A percentile compares a stretch with the other conserved stretches of the same genome.
These are phyloP conservation scores for Hemiscyllium ocellatum DNA, from an alignment of 2,113 vertebrate species.

Conservation along the genomic window DNA sequence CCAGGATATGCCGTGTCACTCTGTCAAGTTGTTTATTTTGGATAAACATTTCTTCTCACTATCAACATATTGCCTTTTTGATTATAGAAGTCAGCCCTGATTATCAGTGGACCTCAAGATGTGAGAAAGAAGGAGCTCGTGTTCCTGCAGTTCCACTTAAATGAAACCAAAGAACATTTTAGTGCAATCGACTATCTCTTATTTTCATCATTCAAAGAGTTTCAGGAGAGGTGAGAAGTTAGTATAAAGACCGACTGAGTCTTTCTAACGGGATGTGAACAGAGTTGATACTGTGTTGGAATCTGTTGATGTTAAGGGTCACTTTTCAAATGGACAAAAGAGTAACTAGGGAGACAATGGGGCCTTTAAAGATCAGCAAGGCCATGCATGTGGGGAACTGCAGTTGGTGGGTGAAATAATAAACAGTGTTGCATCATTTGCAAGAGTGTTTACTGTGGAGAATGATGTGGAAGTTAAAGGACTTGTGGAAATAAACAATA, in stretches of 20 bases:
- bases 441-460: no score
- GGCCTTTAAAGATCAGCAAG: no score
- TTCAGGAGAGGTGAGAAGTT: constrained; percentile 54
- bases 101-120: constrained; percentile 80
- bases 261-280: neutral
- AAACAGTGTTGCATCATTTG: no score
- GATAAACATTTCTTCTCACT: neutral
- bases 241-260: rapidly evolving
- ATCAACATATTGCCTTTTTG: neutral
- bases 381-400: no score
- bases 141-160: constrained; percentile 89
- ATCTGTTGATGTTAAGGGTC: neutral
- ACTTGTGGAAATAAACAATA: no score
- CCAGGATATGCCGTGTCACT: no score
- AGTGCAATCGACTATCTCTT: constrained; percentile 96
- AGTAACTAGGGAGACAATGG: no score
- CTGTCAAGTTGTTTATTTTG: neutral
- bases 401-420: no score
- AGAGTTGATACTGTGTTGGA: neutral
- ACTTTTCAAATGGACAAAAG: neutral
- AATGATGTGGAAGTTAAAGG: no score
- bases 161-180: constrained; percentile 83
- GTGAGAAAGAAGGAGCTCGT: constrained; percentile 82
- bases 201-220: constrained; percentile 78
- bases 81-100: constrained; percentile 70